Percentiles rank a stretch among this genome's conserved stretches.
Evolutionary conservation across 2,888 invertebrate genomes (phyloP).

Genomic region (Torymus tubicola): DNA sequence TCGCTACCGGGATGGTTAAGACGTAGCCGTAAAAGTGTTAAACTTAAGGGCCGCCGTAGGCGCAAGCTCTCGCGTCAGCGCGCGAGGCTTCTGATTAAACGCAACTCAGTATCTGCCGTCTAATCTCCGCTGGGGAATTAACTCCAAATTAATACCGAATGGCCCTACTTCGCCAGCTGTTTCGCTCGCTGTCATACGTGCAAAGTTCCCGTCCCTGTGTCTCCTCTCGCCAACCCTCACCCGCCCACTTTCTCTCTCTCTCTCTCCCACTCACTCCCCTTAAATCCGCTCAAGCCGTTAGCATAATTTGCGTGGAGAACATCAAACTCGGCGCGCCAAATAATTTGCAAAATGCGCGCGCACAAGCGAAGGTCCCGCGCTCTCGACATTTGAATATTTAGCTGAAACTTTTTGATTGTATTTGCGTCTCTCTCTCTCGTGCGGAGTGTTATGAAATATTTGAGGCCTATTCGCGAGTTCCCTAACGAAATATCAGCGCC

Average conservation of each 20-base stretch:
- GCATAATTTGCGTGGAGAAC: conserved; percentile 52
- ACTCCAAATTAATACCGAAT: conserved; percentile 59
- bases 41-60: conserved; percentile 27
- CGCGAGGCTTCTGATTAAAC: conserved; percentile 45
- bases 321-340: conserved; percentile 49
- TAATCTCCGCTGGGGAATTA: conserved; percentile 60
- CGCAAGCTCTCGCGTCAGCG: conserved; percentile 14
- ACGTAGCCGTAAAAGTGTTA: conserved; percentile 42
- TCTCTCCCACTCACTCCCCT: conserved; percentile 4
- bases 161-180: conserved; percentile 53
- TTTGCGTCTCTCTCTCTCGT: background rate
- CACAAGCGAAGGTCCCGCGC: background rate
- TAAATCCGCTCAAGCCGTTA: conserved; percentile 53
- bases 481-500: background rate
- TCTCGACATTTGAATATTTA: conserved; percentile 39
- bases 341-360: conserved; percentile 44
- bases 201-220: conserved; percentile 18
- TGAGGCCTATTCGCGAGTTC: conserved; percentile 1
- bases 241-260: background rate
- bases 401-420: conserved; percentile 48
- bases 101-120: conserved; percentile 49
- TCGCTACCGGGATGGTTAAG: background rate
- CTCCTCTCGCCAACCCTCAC: conserved; percentile 2
- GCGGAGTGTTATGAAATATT: conserved; percentile 31
- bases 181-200: conserved; percentile 50